These are phyloP conservation scores for Peromyscus leucopus DNA, from an alignment of 2,113 vertebrate genomes.

Conservation along the genomic window DNA sequence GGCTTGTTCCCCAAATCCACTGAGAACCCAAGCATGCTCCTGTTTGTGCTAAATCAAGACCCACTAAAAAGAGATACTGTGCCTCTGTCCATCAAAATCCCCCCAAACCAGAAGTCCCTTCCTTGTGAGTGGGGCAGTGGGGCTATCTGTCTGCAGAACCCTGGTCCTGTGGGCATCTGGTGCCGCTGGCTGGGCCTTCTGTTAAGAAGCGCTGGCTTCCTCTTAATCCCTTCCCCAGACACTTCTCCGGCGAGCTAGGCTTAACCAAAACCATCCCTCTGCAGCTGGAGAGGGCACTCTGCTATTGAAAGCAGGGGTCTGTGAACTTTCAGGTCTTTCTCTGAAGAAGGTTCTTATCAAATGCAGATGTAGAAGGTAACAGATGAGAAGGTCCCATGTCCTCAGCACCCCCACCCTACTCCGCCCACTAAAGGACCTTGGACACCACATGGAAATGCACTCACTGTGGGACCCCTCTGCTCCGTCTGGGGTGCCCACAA, in stretches of 20 bases:
- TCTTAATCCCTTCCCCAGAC: conserved; percentile 53
- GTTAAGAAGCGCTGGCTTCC: neutral
- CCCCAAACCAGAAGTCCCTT: neutral
- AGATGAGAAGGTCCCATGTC: neutral
- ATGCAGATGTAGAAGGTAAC: conserved; percentile 55
- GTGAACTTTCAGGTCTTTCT: conserved; percentile 1
- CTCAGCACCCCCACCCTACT: neutral
- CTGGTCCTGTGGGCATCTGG: neutral
- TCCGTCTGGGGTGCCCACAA: neutral
- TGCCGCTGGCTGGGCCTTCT: neutral
- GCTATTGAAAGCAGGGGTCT: neutral
- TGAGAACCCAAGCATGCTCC: neutral
- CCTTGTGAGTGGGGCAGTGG: neutral
- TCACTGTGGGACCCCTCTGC: neutral
- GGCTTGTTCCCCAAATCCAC: neutral
- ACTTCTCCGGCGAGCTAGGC: neutral
- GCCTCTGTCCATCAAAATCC: neutral
- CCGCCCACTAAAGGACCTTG: neutral
- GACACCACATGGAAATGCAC: neutral
- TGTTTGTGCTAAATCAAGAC: neutral
- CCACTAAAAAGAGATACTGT: neutral
- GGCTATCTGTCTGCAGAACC: neutral
- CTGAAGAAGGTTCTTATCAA: conserved; percentile 2
- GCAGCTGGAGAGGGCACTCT: neutral
- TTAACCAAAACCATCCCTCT: conserved; percentile 48